Conservation (phyloP, 2,888 invertebrate genomes). For the Vanessa cardui region DNA sequence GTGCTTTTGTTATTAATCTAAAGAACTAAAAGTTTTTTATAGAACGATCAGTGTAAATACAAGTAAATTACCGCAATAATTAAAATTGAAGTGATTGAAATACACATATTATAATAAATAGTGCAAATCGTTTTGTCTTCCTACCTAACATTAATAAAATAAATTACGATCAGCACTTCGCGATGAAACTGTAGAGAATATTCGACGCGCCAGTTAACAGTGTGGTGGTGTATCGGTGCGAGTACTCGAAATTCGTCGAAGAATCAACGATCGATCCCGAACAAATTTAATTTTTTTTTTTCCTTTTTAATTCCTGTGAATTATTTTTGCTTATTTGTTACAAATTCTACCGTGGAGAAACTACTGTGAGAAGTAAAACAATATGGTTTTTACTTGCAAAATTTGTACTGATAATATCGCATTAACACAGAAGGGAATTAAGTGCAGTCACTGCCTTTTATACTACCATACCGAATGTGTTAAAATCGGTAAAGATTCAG, state of each 20-base stretch:
- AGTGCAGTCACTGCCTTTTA: conserved; percentile 2
- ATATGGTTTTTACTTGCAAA: conserved; percentile 3
- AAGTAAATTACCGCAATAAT: neutral
- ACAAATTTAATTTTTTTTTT: neutral
- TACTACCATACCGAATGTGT: conserved; percentile 3
- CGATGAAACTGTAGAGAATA: conserved; percentile 3
- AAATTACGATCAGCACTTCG: neutral
- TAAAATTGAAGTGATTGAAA: conserved; percentile 3
- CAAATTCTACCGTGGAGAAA: neutral
- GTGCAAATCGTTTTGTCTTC: conserved; percentile 2
- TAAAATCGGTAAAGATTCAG: neutral
- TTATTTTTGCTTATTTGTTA: conserved; percentile 1
- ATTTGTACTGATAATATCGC: conserved; percentile 3
- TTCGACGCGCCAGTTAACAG: neutral
- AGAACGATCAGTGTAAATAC: conserved; percentile 1
- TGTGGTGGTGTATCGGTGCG: neutral
- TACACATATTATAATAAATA: conserved; percentile 2
- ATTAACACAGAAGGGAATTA: conserved; percentile 2
- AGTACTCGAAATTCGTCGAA: neutral
- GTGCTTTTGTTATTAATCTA: neutral
- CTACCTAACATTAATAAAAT: conserved; percentile 1
- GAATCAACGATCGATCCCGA: conserved; percentile 1
- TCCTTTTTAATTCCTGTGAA: neutral
- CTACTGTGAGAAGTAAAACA: too few relatives aligned
- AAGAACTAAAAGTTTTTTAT: conserved; percentile 2